Conservation (phyloP, 1,140 invertebrate species). For the Antheraea pernyi region DNA sequence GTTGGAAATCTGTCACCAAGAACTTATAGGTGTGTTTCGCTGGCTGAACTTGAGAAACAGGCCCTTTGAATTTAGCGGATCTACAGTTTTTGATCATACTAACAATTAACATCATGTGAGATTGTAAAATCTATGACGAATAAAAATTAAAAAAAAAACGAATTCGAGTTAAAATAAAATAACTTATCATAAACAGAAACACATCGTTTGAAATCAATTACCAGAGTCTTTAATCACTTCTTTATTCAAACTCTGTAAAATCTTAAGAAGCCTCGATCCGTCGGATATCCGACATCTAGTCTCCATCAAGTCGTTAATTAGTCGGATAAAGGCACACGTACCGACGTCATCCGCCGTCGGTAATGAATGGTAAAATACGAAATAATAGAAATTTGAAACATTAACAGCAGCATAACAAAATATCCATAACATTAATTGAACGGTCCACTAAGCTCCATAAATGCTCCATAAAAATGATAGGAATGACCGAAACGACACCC, state of each 20-base stretch:
- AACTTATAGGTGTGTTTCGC: too few relatives aligned
- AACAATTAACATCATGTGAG: too few relatives aligned
- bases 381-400: too few relatives aligned
- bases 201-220: neutral
- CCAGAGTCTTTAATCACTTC: neutral
- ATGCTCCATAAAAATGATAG: neutral
- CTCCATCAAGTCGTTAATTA: conserved; percentile 55
- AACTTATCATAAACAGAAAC: neutral
- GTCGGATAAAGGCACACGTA: conserved; percentile 55
- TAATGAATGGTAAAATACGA: conserved; percentile 1
- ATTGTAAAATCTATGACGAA: too few relatives aligned
- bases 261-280: neutral
- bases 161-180: too few relatives aligned
- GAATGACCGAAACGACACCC: neutral
- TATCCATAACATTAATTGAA: too few relatives aligned
- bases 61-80: too few relatives aligned
- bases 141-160: too few relatives aligned
- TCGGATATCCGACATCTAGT: conserved; percentile 25
- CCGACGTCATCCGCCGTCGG: conserved; percentile 47
- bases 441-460: neutral
- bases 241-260: neutral
- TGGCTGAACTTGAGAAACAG: too few relatives aligned
- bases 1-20: too few relatives aligned
- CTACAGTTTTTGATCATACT: too few relatives aligned
- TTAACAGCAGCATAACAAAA: too few relatives aligned